These are phyloP conservation scores for Chunga burmeisteri DNA, from an alignment of 2,113 vertebrate genomes.

Conservation along the genomic window DNA sequence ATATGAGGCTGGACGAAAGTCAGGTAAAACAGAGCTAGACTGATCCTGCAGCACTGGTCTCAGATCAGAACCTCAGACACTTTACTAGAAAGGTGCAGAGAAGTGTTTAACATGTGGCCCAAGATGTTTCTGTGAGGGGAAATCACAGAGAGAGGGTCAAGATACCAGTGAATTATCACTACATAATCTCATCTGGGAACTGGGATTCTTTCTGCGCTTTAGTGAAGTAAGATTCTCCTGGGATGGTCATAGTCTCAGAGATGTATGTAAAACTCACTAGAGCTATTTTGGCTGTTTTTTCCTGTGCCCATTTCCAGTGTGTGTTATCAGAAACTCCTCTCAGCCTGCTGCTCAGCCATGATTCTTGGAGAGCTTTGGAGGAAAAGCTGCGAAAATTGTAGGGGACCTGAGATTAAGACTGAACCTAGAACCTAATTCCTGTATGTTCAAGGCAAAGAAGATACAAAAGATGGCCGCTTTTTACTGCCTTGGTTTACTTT, in stretches of 20 bases:
- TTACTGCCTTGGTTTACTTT: too few relatives aligned
- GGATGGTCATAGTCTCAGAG: not conserved
- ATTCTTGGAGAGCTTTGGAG: not conserved
- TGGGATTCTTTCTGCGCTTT: not conserved
- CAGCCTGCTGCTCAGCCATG: not conserved
- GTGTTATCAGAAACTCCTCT: not conserved
- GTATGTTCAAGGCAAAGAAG: too few relatives aligned
- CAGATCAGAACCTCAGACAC: not conserved
- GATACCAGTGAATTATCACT: not conserved
- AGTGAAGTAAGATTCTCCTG: not conserved
- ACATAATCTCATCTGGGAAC: not conserved
- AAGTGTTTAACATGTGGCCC: not conserved
- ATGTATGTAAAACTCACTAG: not conserved
- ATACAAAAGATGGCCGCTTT: too few relatives aligned
- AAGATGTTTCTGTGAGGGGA: not conserved
- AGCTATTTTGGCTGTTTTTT: not conserved
- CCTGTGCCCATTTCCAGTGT: not conserved
- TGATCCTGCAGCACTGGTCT: not conserved
- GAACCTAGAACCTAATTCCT: not conserved
- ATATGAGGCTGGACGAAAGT: not conserved
- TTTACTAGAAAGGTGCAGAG: not conserved
- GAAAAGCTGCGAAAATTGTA: not conserved
- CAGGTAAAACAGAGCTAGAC: not conserved
- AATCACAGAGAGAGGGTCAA: not conserved
- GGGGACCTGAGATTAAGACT: not conserved